phyloP scores from a whole-genome alignment of 2,888 invertebrate genomes.

The Isotomurus palustris region DNA sequence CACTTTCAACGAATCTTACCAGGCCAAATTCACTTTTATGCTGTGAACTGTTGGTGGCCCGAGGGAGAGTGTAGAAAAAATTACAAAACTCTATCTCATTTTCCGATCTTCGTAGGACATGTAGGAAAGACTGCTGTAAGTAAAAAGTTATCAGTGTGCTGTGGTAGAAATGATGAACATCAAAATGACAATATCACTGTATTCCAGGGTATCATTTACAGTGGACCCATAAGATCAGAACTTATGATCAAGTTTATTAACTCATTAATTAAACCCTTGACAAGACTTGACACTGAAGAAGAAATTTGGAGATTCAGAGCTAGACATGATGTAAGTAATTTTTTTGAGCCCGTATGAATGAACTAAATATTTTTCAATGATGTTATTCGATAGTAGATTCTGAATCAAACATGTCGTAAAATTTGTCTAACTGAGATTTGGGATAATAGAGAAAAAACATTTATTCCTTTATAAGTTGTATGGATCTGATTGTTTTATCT shows the following conservation, averaged over 20 bases:
- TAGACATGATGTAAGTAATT: conserved; percentile 40
- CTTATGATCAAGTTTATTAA: conserved; percentile 42
- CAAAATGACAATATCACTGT: neutral
- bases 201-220: conserved; percentile 44
- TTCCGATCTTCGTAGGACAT: conserved; percentile 45
- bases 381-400: conserved; percentile 17
- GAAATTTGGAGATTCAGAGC: conserved; percentile 44
- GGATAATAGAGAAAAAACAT: neutral
- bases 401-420: conserved; percentile 4
- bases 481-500: neutral
- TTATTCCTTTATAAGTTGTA: neutral
- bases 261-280: conserved; percentile 36
- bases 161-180: neutral
- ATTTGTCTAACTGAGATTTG: neutral
- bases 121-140: conserved; percentile 38
- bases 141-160: neutral
- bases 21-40: conserved; percentile 39
- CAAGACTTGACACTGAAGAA: conserved; percentile 43
- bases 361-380: neutral
- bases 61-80: conserved; percentile 44
- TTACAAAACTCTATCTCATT: conserved; percentile 44
- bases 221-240: conserved; percentile 42
- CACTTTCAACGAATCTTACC: conserved; percentile 33
- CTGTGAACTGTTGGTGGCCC: conserved; percentile 46
- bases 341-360: neutral